Percentiles rank a stretch among this genome's conserved stretches.
phyloP scores from a whole-genome alignment of 1,140 invertebrate species.

The Drosophila leontia region DNA sequence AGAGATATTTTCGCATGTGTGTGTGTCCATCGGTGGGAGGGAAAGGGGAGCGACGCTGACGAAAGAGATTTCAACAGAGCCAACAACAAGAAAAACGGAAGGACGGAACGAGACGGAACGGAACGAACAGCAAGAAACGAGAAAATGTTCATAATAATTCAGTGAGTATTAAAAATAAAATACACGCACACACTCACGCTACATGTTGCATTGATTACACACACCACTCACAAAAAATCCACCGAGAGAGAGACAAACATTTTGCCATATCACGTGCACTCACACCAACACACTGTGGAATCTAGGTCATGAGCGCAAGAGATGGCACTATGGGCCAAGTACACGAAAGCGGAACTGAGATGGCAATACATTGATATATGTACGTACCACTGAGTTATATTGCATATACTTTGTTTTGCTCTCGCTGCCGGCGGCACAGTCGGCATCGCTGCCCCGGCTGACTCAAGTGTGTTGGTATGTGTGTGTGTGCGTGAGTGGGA shows the following conservation, averaged over 20 bases:
- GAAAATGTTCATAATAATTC: slow-evolving; percentile 76
- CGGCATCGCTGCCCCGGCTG: slow-evolving; percentile 40
- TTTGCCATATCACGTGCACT: slow-evolving; percentile 81
- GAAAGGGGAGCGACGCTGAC: no score
- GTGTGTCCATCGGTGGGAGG: no score
- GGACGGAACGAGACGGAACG: slow-evolving; percentile 67
- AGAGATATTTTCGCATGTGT: no score
- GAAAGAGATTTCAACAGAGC: slow-evolving; percentile 76
- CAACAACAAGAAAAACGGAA: slow-evolving; percentile 46
- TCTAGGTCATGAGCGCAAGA: slow-evolving; percentile 85
- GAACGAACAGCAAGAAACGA: slow-evolving; percentile 45
- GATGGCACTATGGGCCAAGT: slow-evolving; percentile 81
- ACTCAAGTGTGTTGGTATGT: slow-evolving; percentile 42
- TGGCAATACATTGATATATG: slow-evolving; percentile 71
- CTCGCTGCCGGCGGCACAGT: slow-evolving; percentile 25
- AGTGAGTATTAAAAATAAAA: slow-evolving; percentile 79
- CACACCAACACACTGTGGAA: slow-evolving; percentile 66
- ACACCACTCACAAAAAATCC: slow-evolving; percentile 40
- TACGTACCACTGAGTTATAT: slow-evolving; percentile 48
- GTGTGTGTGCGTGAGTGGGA: slow-evolving; percentile 27
- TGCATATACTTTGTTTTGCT: slow-evolving; percentile 52
- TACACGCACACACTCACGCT: slow-evolving; percentile 55
- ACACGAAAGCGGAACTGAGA: slow-evolving; percentile 82
- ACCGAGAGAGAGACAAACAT: slow-evolving; percentile 44
- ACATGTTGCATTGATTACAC: slow-evolving; percentile 85